phyloP scores from a whole-genome alignment of 2,797 vertebrate genomes.

The Sternarchorhynchus goeldii region DNA sequence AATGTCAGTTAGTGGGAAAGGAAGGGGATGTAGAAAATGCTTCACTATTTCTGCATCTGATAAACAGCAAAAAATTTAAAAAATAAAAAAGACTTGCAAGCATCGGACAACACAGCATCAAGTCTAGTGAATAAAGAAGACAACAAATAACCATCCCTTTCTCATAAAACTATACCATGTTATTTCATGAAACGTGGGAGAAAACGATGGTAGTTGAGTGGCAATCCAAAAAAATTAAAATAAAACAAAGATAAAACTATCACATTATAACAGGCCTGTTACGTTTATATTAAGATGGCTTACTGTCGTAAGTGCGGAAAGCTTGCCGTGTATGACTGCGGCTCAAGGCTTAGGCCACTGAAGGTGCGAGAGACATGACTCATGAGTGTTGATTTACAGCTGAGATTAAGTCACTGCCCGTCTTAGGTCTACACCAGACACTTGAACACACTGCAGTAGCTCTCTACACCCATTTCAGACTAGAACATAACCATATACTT shows the following conservation, averaged over 20 bases:
- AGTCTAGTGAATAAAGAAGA: no score
- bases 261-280: no score
- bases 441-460: neutral
- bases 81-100: neutral
- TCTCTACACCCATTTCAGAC: neutral
- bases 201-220: no score
- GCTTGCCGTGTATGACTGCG: neutral
- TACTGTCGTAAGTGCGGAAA: no score
- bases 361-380: slow-evolving; percentile 3
- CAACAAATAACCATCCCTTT: no score
- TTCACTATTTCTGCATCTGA: neutral
- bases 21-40: neutral
- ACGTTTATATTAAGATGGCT: no score
- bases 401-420: slow-evolving; percentile 1
- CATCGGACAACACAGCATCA: no score
- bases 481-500: neutral
- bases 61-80: neutral
- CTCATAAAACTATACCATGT: no score
- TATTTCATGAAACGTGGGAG: no score
- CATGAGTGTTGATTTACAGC: neutral
- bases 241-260: no score
- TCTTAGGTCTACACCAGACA: neutral
- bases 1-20: slow-evolving; percentile 9
- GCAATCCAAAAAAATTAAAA: no score
- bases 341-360: neutral